phyloP scores from a whole-genome alignment of 2,113 vertebrate species.

The Rhineura floridana region DNA sequence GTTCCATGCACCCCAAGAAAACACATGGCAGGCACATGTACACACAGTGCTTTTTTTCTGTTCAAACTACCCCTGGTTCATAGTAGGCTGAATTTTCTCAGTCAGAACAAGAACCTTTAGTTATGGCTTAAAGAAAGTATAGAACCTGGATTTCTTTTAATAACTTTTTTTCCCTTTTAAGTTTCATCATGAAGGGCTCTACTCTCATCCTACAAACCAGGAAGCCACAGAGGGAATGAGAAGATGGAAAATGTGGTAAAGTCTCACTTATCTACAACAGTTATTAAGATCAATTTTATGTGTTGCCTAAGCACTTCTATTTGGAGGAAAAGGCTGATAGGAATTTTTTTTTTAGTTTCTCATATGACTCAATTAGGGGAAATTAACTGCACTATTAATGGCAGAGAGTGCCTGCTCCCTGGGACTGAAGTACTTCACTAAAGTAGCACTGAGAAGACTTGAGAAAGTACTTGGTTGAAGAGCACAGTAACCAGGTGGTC shows the following conservation, averaged over 20 bases:
- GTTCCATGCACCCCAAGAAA: too few species aligned
- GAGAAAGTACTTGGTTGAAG: too few species aligned
- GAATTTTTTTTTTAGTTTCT: neutral
- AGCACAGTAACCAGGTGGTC: too few species aligned
- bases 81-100: neutral
- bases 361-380: neutral
- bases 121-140: neutral
- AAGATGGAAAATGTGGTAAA: neutral
- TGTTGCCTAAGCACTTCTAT: neutral
- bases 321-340: neutral
- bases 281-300: neutral
- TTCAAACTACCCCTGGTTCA: neutral
- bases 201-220: neutral
- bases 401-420: neutral
- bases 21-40: neutral
- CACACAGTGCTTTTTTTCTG: too few species aligned
- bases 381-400: too few species aligned
- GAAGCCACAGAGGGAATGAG: neutral
- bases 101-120: neutral
- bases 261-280: neutral
- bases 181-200: neutral
- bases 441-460: too few species aligned
- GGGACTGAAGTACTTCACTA: neutral
- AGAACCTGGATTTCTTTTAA: neutral
- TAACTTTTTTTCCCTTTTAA: too few species aligned